Base-by-base conservation (phyloP, 2,797 vertebrate species). In the Pipistrellus nathusii region DNA sequence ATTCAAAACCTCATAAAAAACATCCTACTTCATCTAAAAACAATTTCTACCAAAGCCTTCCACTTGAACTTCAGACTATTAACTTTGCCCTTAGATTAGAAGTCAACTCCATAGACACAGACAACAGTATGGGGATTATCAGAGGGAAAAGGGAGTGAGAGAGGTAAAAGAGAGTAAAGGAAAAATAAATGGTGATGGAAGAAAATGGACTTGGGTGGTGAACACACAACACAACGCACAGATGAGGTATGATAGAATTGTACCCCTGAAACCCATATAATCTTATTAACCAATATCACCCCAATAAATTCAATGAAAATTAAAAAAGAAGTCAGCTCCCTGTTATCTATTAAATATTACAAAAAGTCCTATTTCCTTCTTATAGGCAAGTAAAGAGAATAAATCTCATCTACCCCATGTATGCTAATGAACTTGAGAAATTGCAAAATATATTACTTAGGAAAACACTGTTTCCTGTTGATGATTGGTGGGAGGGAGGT, bases 361-460 rank as follows among this genome's bases (percentile, higher is more conserved):
- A 80, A 44, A 89, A 81, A 76, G n/a, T 4, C 11, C 13, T 71
- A 57, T 51, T 69, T 32, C 38, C 17, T 62, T 83, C 30, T 8
- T 25, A 66, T 15, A 44, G 38, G 32, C 15, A 93, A 84, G 38
- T 64, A 75, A 68, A 66, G 5, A 51, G 27, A 91, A 81, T 72
- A 80, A 85, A 48, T 41, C 53, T 88, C 82, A 15, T 66, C n/a
- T 80, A 64, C 21, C 18, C 27, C 32, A 32, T 8, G 38, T 38
- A 88, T 11, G 3, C 5, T 80, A 72, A 18, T 86, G 30, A n/a
- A 91, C 46, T 57, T 78, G 38, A 88, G 66, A 96, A 96, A 85
- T 2, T 84, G 57, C 72, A 75, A 92, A 75, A 73, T 62, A 20
- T 81, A 44, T 92, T 76, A 55, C 46, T 46, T 75, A n/a, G 48